Evolutionary conservation across 1,140 invertebrate genomes (phyloP).

Genomic region (Drosophila dunni): DNA sequence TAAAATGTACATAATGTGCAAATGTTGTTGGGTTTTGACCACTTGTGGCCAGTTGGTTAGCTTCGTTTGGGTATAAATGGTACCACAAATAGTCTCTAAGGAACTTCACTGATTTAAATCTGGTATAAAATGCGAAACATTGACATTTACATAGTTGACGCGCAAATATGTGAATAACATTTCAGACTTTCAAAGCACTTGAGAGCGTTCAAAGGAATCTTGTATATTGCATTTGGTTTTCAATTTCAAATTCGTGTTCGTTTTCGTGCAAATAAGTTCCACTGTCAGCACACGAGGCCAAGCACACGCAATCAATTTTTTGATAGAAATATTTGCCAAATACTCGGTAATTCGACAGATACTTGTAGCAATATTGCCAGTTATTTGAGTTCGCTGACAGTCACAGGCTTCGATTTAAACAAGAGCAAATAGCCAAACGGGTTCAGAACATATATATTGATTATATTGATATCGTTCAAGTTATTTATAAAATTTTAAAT

Average conservation of each 20-base stretch:
- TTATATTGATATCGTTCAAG: too few relatives aligned
- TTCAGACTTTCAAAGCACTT: constrained; percentile 26
- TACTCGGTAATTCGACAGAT: background rate
- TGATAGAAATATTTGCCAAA: constrained; percentile 13
- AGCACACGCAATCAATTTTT: constrained; percentile 12
- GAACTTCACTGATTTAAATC: background rate
- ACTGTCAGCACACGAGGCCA: constrained; percentile 12
- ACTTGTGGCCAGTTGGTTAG: constrained; percentile 22
- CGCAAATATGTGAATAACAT: constrained; percentile 18
- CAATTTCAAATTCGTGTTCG: background rate
- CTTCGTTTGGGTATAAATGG: constrained; percentile 42
- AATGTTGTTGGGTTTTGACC: constrained; percentile 34
- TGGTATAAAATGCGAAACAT: constrained; percentile 17
- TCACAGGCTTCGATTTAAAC: background rate
- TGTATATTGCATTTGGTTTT: constrained; percentile 55
- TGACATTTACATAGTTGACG: background rate
- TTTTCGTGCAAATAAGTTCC: constrained; percentile 47
- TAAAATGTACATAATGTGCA: constrained; percentile 34
- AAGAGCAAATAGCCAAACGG: too few relatives aligned
- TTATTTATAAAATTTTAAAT: too few relatives aligned
- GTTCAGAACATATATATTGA: too few relatives aligned
- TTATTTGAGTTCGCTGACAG: background rate
- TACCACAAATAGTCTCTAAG: background rate
- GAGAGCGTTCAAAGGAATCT: constrained; percentile 40
- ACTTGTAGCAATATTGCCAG: background rate